Percentiles rank a stretch among this genome's conserved stretches.
Evolutionary conservation across 2,113 vertebrate species (phyloP).

Genomic region (Leiothrix lutea): DNA sequence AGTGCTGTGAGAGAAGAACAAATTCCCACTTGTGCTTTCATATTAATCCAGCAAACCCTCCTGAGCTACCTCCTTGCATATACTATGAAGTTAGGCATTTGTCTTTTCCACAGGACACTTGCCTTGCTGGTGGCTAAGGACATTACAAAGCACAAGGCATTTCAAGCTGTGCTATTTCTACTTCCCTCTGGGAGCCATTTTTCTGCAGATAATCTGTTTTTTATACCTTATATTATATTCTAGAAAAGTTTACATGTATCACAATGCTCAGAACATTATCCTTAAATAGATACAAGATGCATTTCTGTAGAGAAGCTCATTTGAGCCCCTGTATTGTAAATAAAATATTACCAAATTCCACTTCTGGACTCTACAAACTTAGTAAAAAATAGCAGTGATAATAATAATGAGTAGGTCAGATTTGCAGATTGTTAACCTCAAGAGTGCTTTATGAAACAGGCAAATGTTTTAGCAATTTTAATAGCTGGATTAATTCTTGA

Average conservation of each 20-base stretch:
- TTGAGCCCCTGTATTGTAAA: neutral
- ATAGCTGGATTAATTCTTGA: neutral
- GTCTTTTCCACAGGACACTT: slow-evolving; percentile 26
- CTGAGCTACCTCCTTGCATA: neutral
- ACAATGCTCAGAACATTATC: neutral
- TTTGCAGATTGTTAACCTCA: neutral
- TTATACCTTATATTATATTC: slow-evolving; percentile 14
- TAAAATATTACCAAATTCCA: neutral
- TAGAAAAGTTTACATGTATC: neutral
- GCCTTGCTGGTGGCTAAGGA: slow-evolving; percentile 33
- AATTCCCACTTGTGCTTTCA: neutral
- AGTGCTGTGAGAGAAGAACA: neutral
- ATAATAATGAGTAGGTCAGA: neutral
- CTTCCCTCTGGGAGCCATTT: slow-evolving; percentile 14
- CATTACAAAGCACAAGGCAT: neutral
- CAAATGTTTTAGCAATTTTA: slow-evolving; percentile 30
- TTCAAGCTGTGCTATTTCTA: slow-evolving; percentile 30
- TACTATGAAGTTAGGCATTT: neutral
- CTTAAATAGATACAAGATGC: neutral
- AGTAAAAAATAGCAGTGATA: neutral
- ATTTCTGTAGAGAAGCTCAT: neutral
- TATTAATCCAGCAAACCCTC: neutral
- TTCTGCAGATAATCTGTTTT: slow-evolving; percentile 31
- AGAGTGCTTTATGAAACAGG: slow-evolving; percentile 3
- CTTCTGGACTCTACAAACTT: neutral